Base-by-base conservation (phyloP, 1,140 invertebrate genomes). In the Charaxes varanes region DNA sequence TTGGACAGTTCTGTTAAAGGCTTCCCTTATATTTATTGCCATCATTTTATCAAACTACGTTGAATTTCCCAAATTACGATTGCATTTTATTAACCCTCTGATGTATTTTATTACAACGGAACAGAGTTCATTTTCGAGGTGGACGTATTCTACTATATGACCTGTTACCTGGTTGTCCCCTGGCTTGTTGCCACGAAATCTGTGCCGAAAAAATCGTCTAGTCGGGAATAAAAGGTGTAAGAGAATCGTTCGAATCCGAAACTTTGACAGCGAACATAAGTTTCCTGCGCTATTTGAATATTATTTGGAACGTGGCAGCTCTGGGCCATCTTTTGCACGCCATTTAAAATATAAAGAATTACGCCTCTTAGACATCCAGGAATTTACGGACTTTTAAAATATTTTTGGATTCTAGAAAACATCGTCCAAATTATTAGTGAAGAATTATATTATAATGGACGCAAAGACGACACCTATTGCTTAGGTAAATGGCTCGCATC, bases 11-110 rank as follows among this genome's bases (percentile, higher is more conserved):
- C 54, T 50, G 58, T 53, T 59, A 68, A 72, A 72, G 64, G 53
- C 54, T 68, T 62, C 53, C 55, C 58, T 60, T 76, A 64, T 63
- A 73, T 71, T 77, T 77, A 77, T 77, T 71, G 54, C 72, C 61
- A 57, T 77, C 72, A 77, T 71, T 73, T 70, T 62, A 53, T 61
- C 68, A 76, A 70, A 76, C 68, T 71, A 76, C 63, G 47, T 64
- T 46, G 41, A 33, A 49, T 41, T 51, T 43, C 35, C 63, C 44
- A 59, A 51, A 42, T 26, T 53, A 53, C 35, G 10, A 28, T 14
- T 11, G 11, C 26, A 14, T 10, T 14, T 26, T 12, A 15, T 30
- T 18, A 46, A 23, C 12, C 11, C 19, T 10, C 10, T 40, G 27
- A 10, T 32, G 4, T 19, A 5, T 31, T 42, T 43, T 59, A 48